Conservation (phyloP, 37 sponge, comb jelly and placozoan genomes). For the Dysidea cf. avara region DNA sequence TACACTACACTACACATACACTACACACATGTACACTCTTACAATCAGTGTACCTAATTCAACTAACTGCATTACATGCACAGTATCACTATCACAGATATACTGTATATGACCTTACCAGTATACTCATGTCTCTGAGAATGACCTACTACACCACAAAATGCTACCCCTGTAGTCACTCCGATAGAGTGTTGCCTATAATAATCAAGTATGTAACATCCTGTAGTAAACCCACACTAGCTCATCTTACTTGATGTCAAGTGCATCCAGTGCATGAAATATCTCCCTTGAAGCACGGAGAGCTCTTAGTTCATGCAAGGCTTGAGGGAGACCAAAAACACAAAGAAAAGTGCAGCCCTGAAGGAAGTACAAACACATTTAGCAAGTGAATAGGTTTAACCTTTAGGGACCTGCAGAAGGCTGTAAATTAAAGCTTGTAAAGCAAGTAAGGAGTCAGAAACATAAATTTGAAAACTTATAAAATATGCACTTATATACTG, state of each 20-base stretch:
- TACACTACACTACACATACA: no score
- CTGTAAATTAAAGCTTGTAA: no score
- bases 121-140: constrained; percentile 91
- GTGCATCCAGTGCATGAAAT: constrained; percentile 33
- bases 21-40: neutral
- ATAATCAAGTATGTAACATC: neutral
- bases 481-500: no score
- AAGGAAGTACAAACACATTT: no score
- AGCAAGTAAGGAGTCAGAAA: no score
- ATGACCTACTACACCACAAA: constrained; percentile 97
- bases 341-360: constrained; percentile 92
- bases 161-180: constrained; percentile 87
- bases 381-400: no score
- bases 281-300: constrained; percentile 70
- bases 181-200: constrained; percentile 79
- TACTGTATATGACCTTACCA: constrained; percentile 30
- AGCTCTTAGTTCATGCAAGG: constrained; percentile 80
- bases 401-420: no score
- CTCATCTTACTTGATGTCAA: constrained; percentile 47
- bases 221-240: no score
- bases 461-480: no score
- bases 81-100: neutral
- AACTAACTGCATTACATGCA: constrained; percentile 3
- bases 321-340: constrained; percentile 92
- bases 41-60: neutral